Evolutionary conservation across 1,140 invertebrate genomes (phyloP), one percentile per base, ranked within the genome.

Genomic region (Drosophila kurseongensis): DNA sequence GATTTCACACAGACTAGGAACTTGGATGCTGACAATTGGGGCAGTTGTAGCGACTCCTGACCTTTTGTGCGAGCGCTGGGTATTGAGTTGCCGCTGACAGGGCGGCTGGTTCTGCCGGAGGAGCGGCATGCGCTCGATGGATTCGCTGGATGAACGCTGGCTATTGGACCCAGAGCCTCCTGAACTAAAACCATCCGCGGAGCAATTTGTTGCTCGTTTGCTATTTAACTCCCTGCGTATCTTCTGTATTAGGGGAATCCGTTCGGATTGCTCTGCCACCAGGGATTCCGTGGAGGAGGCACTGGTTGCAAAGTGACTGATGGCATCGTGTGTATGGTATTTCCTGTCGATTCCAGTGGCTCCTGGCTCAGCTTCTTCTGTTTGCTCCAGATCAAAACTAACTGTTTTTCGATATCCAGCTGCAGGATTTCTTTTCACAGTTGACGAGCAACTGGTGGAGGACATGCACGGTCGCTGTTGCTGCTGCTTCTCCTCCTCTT

Each of bases 351-450:
- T 85, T 45, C 74, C 63, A 13, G 59, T 29, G 8, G 60, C 54
- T 41, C 36, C 41, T 36, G 48, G 36, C 6, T 13, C 67, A 1
- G 35, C 16, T 4, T n/a, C 42, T n/a, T 9, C 66, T 10, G 63
- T 32, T 55, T 92, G 89, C 35, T 92, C 86, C 29, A 92, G 58
- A 76, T 92, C 92, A 50, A 92, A 92, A 50, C 92, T 92, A 8
- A 92, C 92, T 1, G 92, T 92, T 58, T 92, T 92, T 0, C 92
- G 79, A 67, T 91, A 90, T 29, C 79, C 75, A 6, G 67, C 74
- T 8, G 56, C 73, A 18, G 73, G 56, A 55, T 59, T 79, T 18
- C 81, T 74, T 36, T 85, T 90, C 0, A 36, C 54, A 0, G 59
- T 75, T 0, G 69, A 62, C 29, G 60, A 50, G 32, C 47, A 56